Evolutionary conservation across 2,113 vertebrate species (phyloP).

Genomic region (Muntiacus reevesi): DNA sequence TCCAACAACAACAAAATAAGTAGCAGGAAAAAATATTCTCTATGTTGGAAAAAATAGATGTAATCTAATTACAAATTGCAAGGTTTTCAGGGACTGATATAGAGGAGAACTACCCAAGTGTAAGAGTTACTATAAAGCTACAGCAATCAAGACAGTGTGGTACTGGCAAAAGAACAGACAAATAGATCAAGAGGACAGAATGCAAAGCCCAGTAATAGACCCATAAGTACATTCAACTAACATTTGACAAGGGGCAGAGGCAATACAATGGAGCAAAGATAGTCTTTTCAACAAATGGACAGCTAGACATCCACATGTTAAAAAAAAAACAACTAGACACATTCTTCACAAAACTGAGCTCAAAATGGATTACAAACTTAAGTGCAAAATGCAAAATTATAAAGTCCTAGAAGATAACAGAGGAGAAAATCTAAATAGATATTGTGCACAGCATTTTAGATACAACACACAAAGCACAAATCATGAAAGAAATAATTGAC

Average conservation of each 20-base stretch:
- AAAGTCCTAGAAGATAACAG: not conserved
- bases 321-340: not conserved
- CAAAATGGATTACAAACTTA: not conserved
- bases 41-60: not conserved
- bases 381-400: not conserved
- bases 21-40: not conserved
- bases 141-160: not conserved
- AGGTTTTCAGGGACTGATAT: not conserved
- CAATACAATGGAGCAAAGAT: not conserved
- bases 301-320: not conserved
- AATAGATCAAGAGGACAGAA: not conserved
- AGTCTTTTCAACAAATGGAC: not conserved
- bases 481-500: not conserved
- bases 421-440: not conserved
- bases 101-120: not conserved
- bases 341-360: not conserved
- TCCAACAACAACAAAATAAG: not conserved
- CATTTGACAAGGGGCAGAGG: not conserved
- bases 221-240: not conserved
- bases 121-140: not conserved
- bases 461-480: not conserved
- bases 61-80: not conserved
- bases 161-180: not conserved
- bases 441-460: not conserved
- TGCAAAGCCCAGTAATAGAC: not conserved